A percentile compares a stretch with the other conserved stretches of the same genome.
Conservation (phyloP, 2,888 invertebrate species). For the Athrips mouffetella region DNA sequence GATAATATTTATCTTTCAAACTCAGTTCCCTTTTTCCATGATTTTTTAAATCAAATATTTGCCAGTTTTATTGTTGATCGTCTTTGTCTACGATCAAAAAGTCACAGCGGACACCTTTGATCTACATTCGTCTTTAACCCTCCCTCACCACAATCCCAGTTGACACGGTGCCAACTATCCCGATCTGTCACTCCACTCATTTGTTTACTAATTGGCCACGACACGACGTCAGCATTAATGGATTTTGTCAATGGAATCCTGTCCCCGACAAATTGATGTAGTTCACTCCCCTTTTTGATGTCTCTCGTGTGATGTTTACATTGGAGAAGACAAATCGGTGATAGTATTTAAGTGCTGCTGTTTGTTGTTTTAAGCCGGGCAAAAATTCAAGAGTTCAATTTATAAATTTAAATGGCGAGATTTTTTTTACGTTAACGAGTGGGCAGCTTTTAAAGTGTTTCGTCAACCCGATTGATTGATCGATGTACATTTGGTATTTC, state of each 20-base stretch:
- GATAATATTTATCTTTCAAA: too few species aligned
- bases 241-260: constrained; percentile 71
- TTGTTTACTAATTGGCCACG: constrained; percentile 71
- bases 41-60: too few species aligned
- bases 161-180: constrained; percentile 68
- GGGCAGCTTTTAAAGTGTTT: constrained; percentile 9
- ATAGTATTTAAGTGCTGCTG: constrained; percentile 15
- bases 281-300: constrained; percentile 57
- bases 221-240: constrained; percentile 65
- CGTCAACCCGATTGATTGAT: constrained; percentile 4
- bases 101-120: background rate
- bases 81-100: background rate
- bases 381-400: constrained; percentile 17
- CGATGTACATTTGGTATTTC: background rate
- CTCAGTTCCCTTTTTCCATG: too few species aligned
- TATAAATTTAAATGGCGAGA: constrained; percentile 3
- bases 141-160: constrained; percentile 29
- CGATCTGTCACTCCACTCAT: constrained; percentile 72
- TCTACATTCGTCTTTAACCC: constrained; percentile 18
- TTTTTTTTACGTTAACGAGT: background rate
- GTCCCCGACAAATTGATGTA: constrained; percentile 37
- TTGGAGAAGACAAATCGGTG: constrained; percentile 58
- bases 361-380: background rate
- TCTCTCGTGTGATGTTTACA: constrained; percentile 58
- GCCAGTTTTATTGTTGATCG: too few species aligned